These are phyloP conservation scores for Paelopatides confundens DNA, from an alignment of 53 echinoderm and acorn worm genomes.

Conservation along the genomic window DNA sequence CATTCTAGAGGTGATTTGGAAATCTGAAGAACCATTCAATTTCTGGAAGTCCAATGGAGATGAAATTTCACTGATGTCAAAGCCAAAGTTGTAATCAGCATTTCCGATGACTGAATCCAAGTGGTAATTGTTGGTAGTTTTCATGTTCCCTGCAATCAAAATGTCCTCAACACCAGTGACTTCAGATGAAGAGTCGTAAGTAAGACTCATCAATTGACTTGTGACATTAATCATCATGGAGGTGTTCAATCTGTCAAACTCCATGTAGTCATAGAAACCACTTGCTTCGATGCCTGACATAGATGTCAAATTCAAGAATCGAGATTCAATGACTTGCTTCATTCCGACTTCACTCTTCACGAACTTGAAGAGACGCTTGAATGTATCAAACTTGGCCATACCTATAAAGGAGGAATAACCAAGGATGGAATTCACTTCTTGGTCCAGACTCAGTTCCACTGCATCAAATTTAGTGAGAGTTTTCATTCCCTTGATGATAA, in stretches of 20 bases:
- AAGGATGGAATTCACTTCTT: slow-evolving; percentile 18
- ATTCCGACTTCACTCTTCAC: slow-evolving; percentile 23
- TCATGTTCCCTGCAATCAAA: neutral
- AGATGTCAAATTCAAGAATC: slow-evolving; percentile 53
- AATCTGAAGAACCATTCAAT: slow-evolving; percentile 55
- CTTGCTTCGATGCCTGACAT: neutral
- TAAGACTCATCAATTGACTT: slow-evolving; percentile 65
- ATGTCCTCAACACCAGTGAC: neutral
- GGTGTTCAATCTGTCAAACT: slow-evolving; percentile 70
- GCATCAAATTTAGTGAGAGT: slow-evolving; percentile 61
- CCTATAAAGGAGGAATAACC: neutral
- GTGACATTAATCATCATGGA: slow-evolving; percentile 55
- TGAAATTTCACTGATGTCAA: slow-evolving; percentile 24
- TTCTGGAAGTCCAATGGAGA: slow-evolving; percentile 44
- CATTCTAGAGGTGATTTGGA: slow-evolving; percentile 46
- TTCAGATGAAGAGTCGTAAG: slow-evolving; percentile 35
- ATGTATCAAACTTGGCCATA: slow-evolving; percentile 48
- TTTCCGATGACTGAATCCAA: slow-evolving; percentile 69
- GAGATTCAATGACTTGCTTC: slow-evolving; percentile 42
- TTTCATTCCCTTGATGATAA: slow-evolving; percentile 69
- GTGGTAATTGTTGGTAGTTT: slow-evolving; percentile 38
- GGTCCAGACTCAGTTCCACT: neutral
- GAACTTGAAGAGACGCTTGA: slow-evolving; percentile 67
- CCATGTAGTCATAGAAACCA: slow-evolving; percentile 47
- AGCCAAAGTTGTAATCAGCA: slow-evolving; percentile 60